phyloP scores from a whole-genome alignment of 2,113 vertebrate species.

The Corythaixoides concolor region DNA sequence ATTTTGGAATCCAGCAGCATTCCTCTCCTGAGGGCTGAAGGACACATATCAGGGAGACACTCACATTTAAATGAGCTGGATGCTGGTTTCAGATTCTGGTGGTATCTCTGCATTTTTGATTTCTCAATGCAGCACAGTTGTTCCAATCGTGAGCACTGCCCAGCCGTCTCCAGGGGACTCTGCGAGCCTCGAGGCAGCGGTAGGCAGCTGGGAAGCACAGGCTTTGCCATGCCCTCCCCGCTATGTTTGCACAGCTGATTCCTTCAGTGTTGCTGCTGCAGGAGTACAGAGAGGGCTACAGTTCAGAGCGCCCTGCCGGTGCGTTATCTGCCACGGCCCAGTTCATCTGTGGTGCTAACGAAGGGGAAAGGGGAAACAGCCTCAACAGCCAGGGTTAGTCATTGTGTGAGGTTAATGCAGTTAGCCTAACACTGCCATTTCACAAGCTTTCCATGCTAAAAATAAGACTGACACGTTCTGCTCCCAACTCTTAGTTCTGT shows the following conservation, averaged over 20 bases:
- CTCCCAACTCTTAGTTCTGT: not conserved
- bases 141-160: fast-evolving
- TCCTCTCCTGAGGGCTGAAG: not conserved
- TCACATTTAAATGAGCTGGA: not conserved
- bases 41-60: fast-evolving
- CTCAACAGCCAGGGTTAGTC: not conserved
- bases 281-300: fast-evolving
- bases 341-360: fast-evolving
- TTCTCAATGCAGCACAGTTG: not conserved
- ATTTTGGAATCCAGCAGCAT: not conserved
- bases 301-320: fast-evolving
- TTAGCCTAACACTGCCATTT: not conserved
- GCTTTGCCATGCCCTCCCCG: not conserved
- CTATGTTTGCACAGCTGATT: not conserved
- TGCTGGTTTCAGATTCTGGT: not conserved
- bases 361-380: not conserved
- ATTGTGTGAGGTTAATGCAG: not conserved
- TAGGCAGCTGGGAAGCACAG: not conserved
- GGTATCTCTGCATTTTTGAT: not conserved
- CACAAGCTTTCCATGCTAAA: not conserved
- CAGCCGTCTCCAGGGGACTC: fast-evolving
- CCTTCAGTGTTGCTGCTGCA: not conserved
- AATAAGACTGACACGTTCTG: not conserved
- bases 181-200: fast-evolving
- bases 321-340: fast-evolving